phyloP scores from a whole-genome alignment of 1,140 invertebrate genomes.

The Drosophila pachea region DNA sequence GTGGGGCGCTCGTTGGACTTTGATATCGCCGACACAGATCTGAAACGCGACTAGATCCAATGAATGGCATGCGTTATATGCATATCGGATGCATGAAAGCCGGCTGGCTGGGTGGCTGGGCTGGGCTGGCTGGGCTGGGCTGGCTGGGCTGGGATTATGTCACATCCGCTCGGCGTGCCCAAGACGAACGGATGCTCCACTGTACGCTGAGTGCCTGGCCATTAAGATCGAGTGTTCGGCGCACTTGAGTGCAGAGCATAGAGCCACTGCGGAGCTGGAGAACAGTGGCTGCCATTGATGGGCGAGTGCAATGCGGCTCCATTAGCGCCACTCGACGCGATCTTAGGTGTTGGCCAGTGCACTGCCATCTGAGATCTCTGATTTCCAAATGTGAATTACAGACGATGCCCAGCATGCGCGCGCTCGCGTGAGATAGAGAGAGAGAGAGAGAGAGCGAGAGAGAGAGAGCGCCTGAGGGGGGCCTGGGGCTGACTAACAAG shows the following conservation, averaged over 20 bases:
- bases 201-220: slow-evolving; percentile 14
- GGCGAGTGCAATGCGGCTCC: slow-evolving; percentile 35
- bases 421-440: too few relatives aligned
- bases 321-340: slow-evolving; percentile 52
- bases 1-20: slow-evolving; percentile 56
- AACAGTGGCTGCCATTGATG: slow-evolving; percentile 64
- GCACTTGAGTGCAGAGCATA: slow-evolving; percentile 1
- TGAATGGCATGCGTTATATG: slow-evolving; percentile 66
- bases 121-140: slow-evolving; percentile 1
- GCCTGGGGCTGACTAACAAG: slow-evolving; percentile 62
- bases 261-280: neutral
- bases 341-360: slow-evolving; percentile 19
- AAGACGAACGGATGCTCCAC: slow-evolving; percentile 8
- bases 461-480: neutral
- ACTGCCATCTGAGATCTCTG: slow-evolving; percentile 25
- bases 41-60: slow-evolving; percentile 47
- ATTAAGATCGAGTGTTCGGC: slow-evolving; percentile 31
- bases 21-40: slow-evolving; percentile 73
- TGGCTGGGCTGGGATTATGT: slow-evolving; percentile 61
- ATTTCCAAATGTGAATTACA: slow-evolving; percentile 69
- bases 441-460: neutral
- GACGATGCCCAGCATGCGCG: slow-evolving; percentile 6
- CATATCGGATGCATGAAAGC: slow-evolving; percentile 34
- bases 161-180: slow-evolving; percentile 54
- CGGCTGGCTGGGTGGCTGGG: slow-evolving; percentile 3